Evolutionary conservation across 2,797 vertebrate species (phyloP).

Genomic region (Limnodromus scolopaceus): DNA sequence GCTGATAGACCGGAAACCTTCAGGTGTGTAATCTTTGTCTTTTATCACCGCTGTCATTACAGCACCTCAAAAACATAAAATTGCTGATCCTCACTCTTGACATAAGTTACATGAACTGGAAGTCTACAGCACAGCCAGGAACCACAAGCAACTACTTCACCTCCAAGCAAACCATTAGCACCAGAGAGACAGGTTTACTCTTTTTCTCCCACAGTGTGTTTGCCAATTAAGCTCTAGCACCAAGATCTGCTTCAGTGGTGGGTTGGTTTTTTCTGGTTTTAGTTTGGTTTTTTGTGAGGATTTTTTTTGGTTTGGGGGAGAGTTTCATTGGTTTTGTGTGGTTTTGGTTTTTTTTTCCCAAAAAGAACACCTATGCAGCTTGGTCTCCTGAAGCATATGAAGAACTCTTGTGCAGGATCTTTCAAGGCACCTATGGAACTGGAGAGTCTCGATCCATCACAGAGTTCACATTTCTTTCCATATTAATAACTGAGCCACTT

Average conservation of each 20-base stretch:
- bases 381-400: neutral
- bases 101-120: neutral
- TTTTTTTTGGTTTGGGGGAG: neutral
- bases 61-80: neutral
- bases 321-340: neutral
- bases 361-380: neutral
- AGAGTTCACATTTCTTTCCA: neutral
- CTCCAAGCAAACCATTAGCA: neutral
- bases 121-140: neutral
- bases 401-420: neutral
- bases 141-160: neutral
- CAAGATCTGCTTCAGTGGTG: rapidly evolving
- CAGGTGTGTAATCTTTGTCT: neutral
- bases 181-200: neutral
- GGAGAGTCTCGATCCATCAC: neutral
- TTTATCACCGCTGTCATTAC: neutral
- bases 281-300: neutral
- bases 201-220: neutral
- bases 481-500: neutral
- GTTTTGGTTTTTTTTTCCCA: neutral
- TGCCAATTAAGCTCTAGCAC: neutral
- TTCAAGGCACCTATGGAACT: neutral
- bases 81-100: neutral
- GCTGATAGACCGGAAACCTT: neutral
- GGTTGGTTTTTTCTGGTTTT: neutral